Evolutionary conservation across 2,113 vertebrate genomes (phyloP).

Genomic region (Morone chrysops): DNA sequence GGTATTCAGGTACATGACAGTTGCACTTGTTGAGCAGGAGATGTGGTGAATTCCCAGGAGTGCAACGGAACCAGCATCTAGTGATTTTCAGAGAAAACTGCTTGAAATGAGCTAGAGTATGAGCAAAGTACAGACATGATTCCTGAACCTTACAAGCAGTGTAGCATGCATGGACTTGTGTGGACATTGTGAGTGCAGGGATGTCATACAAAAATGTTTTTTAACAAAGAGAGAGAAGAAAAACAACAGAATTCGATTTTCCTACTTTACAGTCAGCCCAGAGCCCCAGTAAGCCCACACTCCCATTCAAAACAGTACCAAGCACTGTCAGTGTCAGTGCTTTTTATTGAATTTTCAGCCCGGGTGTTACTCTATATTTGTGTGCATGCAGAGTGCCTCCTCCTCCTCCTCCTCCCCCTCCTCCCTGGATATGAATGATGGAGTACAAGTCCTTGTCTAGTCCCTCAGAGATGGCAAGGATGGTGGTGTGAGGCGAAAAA

Average conservation of each 20-base stretch:
- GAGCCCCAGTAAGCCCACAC: slow-evolving; percentile 69
- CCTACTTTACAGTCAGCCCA: slow-evolving; percentile 76
- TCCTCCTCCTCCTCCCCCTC: slow-evolving; percentile 36
- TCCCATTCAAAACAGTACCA: slow-evolving; percentile 72
- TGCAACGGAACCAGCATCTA: neutral
- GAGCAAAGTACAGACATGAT: slow-evolving; percentile 49
- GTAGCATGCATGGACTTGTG: slow-evolving; percentile 33
- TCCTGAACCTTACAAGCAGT: slow-evolving; percentile 35
- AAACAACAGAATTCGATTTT: slow-evolving; percentile 72
- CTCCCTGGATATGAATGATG: slow-evolving; percentile 73
- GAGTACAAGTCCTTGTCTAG: slow-evolving; percentile 73
- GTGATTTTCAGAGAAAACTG: slow-evolving; percentile 40
- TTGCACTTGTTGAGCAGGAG: slow-evolving; percentile 63
- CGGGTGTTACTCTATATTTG: slow-evolving; percentile 71
- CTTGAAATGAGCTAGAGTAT: slow-evolving; percentile 8
- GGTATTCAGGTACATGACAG: slow-evolving; percentile 21
- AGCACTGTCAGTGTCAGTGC: slow-evolving; percentile 65
- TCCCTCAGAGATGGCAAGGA: slow-evolving; percentile 58
- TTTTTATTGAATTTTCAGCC: slow-evolving; percentile 78
- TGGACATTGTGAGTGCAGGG: slow-evolving; percentile 45
- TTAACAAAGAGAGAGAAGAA: slow-evolving; percentile 45
- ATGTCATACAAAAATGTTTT: slow-evolving; percentile 57
- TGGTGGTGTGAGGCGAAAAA: slow-evolving; percentile 48
- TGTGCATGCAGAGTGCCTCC: slow-evolving; percentile 66
- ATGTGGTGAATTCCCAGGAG: slow-evolving; percentile 34